Percentiles rank a stretch among this genome's conserved stretches.
Evolutionary conservation across 1,140 invertebrate species (phyloP).

Genomic region (Drosophila quadrilineata): DNA sequence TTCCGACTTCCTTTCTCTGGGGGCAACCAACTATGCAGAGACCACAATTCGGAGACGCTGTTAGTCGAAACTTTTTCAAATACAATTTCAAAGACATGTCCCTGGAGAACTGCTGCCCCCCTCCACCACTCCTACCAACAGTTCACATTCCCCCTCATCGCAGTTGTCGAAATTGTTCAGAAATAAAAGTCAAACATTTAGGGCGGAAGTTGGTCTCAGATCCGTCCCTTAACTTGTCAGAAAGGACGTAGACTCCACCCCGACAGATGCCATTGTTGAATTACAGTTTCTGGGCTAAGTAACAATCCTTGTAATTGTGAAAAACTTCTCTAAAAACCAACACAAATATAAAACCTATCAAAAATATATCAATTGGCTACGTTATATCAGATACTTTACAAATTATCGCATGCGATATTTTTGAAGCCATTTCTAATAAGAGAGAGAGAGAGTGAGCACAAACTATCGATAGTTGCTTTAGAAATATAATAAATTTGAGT

Average conservation of each 20-base stretch:
- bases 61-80: slow-evolving; percentile 19
- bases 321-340: too few species aligned
- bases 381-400: too few species aligned
- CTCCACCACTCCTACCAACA: too few species aligned
- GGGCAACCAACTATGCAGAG: slow-evolving; percentile 16
- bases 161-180: slow-evolving; percentile 48
- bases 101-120: slow-evolving; percentile 34
- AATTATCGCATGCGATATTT: too few species aligned
- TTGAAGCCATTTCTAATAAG: too few species aligned
- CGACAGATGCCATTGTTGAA: neutral
- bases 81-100: slow-evolving; percentile 58
- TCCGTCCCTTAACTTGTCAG: slow-evolving; percentile 25
- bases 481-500: too few species aligned
- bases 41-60: slow-evolving; percentile 10
- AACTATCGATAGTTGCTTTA: too few species aligned
- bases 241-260: neutral
- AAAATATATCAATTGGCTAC: too few species aligned
- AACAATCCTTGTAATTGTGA: too few species aligned
- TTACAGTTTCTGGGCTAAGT: too few species aligned
- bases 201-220: neutral
- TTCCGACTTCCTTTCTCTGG: slow-evolving; percentile 52
- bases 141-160: slow-evolving; percentile 37
- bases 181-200: slow-evolving; percentile 39
- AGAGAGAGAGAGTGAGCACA: too few species aligned
- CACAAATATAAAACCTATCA: too few species aligned